These are phyloP conservation scores for Poecilus cupreus DNA, from an alignment of 2,888 invertebrate species.

Conservation along the genomic window DNA sequence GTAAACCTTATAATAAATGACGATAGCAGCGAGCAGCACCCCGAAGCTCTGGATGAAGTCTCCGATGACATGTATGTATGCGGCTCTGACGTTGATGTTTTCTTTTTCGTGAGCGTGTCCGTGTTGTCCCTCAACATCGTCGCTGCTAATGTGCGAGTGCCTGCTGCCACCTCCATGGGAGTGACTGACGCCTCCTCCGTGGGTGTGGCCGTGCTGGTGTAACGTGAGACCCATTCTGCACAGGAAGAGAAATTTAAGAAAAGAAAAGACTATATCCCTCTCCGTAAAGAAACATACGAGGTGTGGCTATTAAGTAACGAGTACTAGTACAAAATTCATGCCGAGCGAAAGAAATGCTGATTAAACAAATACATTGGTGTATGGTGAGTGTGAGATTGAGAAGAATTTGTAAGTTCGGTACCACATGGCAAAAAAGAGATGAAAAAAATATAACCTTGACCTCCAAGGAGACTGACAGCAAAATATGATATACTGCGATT, in stretches of 20 bases:
- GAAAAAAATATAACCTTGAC: too few species aligned
- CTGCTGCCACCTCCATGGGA: constrained; percentile 61
- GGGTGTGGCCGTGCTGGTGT: constrained; percentile 89
- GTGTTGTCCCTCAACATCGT: constrained; percentile 68
- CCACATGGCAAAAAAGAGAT: too few species aligned
- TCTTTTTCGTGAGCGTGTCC: constrained; percentile 67
- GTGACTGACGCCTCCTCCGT: constrained; percentile 67
- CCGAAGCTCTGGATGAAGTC: constrained; percentile 95
- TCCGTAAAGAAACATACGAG: not conserved
- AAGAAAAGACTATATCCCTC: too few species aligned
- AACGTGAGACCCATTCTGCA: constrained; percentile 96
- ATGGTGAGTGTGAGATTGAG: constrained; percentile 64
- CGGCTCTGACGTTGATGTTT: constrained; percentile 95
- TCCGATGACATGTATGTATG: constrained; percentile 96
- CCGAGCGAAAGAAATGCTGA: too few species aligned
- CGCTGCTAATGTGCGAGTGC: constrained; percentile 70
- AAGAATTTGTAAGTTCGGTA: too few species aligned
- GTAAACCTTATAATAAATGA: constrained; percentile 90
- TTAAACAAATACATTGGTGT: too few species aligned
- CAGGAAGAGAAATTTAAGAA: too few species aligned
- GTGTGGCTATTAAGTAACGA: too few species aligned
- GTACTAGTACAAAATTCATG: too few species aligned
- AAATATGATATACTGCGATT: too few species aligned
- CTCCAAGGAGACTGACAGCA: too few species aligned
- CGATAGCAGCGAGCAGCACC: constrained; percentile 91